phyloP scores from a whole-genome alignment of 2,888 invertebrate species.

The Nephrotoma appendiculata region DNA sequence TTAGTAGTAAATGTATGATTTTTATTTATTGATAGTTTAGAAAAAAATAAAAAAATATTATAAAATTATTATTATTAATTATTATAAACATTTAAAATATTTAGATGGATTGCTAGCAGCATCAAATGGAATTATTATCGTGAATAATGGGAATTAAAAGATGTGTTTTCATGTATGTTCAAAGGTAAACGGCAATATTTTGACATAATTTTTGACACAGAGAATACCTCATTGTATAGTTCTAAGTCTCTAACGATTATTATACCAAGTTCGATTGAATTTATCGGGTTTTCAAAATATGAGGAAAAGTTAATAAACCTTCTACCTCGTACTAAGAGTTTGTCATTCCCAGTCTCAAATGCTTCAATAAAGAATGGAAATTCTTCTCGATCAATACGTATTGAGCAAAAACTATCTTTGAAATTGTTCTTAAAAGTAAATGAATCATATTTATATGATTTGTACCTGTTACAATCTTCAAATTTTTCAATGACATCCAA shows the following conservation, averaged over 20 bases:
- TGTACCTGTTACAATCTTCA: neutral
- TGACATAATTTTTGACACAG: neutral
- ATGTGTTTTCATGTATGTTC: neutral
- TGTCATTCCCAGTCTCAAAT: neutral
- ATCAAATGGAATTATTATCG: neutral
- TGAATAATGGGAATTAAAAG: neutral
- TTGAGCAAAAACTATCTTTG: neutral
- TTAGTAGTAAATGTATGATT: no score
- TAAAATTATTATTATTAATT: no score
- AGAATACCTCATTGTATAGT: neutral
- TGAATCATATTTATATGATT: neutral
- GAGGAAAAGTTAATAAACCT: neutral
- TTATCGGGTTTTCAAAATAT: neutral
- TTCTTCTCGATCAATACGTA: neutral
- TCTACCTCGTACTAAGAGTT: neutral
- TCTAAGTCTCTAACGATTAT: neutral
- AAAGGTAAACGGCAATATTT: neutral
- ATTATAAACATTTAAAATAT: no score
- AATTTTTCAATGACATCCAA: neutral
- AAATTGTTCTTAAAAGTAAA: neutral
- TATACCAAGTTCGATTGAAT: neutral
- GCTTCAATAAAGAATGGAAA: neutral
- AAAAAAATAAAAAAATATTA: no score
- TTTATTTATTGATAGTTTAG: no score
- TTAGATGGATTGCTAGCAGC: neutral